phyloP scores from a whole-genome alignment of 2,113 vertebrate genomes.

The Fulmarus glacialis region DNA sequence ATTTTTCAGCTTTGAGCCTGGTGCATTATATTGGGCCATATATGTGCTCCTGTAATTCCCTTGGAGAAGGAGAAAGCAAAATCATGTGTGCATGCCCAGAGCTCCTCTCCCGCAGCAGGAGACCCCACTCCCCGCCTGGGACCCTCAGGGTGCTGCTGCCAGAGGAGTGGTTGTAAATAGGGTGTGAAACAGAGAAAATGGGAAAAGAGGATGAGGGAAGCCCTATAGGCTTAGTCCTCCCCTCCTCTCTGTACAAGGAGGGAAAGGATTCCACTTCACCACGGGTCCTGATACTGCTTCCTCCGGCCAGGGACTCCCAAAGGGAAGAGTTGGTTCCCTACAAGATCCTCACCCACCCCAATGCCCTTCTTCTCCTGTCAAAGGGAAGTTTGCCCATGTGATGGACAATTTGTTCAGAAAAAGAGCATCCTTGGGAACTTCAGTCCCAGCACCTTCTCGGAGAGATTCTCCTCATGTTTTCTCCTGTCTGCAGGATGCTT shows the following conservation, averaged over 20 bases:
- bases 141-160: neutral
- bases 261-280: neutral
- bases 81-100: rapidly evolving
- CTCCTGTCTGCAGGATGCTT: neutral
- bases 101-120: neutral
- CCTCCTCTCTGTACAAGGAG: neutral
- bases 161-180: neutral
- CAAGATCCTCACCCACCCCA: neutral
- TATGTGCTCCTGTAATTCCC: neutral
- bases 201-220: neutral
- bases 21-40: neutral
- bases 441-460: neutral
- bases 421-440: neutral
- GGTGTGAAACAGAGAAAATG: neutral
- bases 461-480: neutral
- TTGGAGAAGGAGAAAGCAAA: neutral
- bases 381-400: neutral
- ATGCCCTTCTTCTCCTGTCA: neutral
- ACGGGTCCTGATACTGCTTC: rapidly evolving
- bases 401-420: neutral
- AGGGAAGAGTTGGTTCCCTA: neutral
- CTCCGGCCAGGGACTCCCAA: neutral
- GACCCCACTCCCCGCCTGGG: rapidly evolving
- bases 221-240: neutral
- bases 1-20: neutral